Evolutionary conservation across 2,888 invertebrate species (phyloP), one percentile per base, ranked within the genome.

Genomic region (Limulus polyphemus): DNA sequence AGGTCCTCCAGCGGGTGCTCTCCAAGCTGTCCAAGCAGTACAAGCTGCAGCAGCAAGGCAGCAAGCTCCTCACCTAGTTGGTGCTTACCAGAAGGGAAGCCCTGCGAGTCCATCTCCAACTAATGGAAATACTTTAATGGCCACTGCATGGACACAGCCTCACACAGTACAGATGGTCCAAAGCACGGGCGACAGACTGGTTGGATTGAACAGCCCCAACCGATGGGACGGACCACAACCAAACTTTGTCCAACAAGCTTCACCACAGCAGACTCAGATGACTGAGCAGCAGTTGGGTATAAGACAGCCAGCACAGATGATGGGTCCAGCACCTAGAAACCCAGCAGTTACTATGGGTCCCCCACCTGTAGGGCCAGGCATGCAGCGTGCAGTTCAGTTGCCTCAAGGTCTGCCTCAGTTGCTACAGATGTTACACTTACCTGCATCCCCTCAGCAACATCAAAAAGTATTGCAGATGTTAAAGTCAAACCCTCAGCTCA

Each of bases 31-130:
- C 12, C 69, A 70, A 49, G 73, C 84, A 78, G 87, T 92, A 9
- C 92, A 93, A 76, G 91, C 91, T 74, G 91, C 91, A 74, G 92
- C 91, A 57, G 91, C 91, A 11, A 81, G 91, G 56, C 91, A 92
- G 74, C 89, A 51, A 16, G 51, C 16, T 51, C 51, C 51, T 51
- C 51, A 51, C 16, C 9, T 16, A n/a, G 14, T 14, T 16, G 7
- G n/a, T n/a, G 7, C n/a, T 51, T 55, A 47, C 54, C 16, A 51
- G 14, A 51, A 51, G 51, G 51, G 51, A n/a, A 51, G 16, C 7
- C 4, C 51, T 16, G 16, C 7, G 51, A 51, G n/a, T n/a, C 14
- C 51, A 51, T n/a, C 51, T 2, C 51, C 51, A 14, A n/a, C 51
- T 14, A n/a, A 7, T 16, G 14, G 14, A 0, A n/a, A n/a, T 16